A percentile compares a stretch with the other conserved stretches of the same genome.
Conservation (phyloP, 2,797 vertebrate species). For the Tapera naevia region DNA sequence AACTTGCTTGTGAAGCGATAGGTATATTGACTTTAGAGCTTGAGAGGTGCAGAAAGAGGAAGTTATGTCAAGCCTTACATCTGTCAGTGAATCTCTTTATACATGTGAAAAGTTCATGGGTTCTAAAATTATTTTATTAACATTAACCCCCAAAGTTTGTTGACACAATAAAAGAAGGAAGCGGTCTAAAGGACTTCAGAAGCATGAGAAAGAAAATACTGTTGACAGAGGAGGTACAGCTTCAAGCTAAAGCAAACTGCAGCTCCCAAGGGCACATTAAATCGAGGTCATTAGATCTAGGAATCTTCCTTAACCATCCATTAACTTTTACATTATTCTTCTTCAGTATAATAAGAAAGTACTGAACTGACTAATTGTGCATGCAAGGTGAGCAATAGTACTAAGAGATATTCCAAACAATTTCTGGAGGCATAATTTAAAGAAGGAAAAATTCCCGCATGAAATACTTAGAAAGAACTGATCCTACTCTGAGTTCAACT, state of each 20-base stretch:
- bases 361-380: constrained; percentile 18
- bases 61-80: neutral
- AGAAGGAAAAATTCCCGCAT: neutral
- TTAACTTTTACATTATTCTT: constrained; percentile 42
- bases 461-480: neutral
- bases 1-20: neutral
- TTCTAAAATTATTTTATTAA: neutral
- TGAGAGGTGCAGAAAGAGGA: neutral
- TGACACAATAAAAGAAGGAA: neutral
- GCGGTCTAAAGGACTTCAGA: neutral
- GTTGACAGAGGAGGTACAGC: constrained; percentile 10
- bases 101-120: neutral
- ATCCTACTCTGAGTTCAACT: neutral
- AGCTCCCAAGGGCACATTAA: constrained; percentile 23
- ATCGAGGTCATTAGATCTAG: constrained; percentile 48
- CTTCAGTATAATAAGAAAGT: constrained; percentile 24
- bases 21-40: neutral
- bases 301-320: constrained; percentile 14
- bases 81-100: neutral
- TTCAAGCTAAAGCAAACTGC: constrained; percentile 35
- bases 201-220: neutral
- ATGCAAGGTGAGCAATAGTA: neutral
- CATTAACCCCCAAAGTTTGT: neutral
- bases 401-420: neutral
- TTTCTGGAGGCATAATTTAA: neutral